Evolutionary conservation across 2,797 vertebrate species (phyloP).

Genomic region (Myioborus melanocephalus): DNA sequence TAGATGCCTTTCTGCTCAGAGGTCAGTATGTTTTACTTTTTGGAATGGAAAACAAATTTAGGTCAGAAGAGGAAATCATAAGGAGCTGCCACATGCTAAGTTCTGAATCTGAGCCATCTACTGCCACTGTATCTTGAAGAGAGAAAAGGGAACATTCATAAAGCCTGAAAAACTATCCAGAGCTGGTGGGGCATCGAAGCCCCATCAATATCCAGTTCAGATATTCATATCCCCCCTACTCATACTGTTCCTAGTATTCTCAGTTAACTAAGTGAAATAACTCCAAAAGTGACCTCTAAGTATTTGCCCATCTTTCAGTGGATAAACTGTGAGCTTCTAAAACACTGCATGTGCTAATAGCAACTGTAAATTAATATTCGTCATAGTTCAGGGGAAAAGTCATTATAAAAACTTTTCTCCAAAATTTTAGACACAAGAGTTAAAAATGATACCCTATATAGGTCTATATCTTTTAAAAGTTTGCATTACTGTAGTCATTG

Average conservation of each 20-base stretch:
- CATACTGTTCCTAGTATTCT: neutral
- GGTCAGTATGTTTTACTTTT: neutral
- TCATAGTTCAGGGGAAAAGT: neutral
- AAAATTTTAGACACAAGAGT: neutral
- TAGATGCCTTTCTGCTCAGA: neutral
- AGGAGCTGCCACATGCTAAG: neutral
- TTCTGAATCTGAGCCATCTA: slow-evolving; percentile 1
- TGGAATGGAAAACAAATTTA: neutral
- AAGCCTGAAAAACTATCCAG: neutral
- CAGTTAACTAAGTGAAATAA: neutral
- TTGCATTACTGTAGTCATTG: slow-evolving; percentile 7
- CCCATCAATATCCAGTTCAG: neutral
- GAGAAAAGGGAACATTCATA: neutral
- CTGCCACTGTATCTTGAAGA: neutral
- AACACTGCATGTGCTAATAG: neutral
- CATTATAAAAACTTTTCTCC: neutral
- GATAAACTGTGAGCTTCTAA: neutral
- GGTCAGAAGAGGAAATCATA: neutral
- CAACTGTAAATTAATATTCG: neutral
- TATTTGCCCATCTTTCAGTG: neutral
- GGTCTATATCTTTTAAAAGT: neutral
- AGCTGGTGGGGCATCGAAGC: neutral
- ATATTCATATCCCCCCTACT: neutral
- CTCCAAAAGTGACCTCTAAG: neutral
- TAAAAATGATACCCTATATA: neutral